These are phyloP conservation scores for Schizotus pectinicornis DNA, from an alignment of 2,888 invertebrate genomes.

Conservation along the genomic window DNA sequence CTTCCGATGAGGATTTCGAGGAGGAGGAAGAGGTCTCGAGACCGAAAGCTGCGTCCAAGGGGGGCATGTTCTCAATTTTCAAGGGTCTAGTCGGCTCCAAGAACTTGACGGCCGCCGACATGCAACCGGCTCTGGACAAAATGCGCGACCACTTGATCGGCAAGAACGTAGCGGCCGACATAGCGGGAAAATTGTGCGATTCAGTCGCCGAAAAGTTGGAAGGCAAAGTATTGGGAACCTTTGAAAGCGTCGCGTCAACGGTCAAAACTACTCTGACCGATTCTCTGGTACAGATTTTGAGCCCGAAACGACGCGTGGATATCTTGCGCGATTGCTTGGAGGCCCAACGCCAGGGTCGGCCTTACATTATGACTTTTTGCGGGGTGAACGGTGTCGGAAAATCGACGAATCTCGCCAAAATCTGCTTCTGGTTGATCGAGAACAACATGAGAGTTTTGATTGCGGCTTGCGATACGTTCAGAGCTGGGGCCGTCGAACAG, in stretches of 20 bases:
- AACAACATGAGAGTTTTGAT: constrained; percentile 95
- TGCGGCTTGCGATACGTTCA: constrained; percentile 98
- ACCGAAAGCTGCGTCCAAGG: constrained; percentile 45
- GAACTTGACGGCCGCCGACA: constrained; percentile 78
- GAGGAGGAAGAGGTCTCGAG: constrained; percentile 62
- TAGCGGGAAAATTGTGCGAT: constrained; percentile 91
- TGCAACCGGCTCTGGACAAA: constrained; percentile 89
- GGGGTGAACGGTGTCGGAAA: constrained; percentile 99
- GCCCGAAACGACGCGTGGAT: constrained; percentile 93
- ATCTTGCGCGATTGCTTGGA: constrained; percentile 95
- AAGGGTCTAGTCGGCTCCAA: constrained; percentile 87
- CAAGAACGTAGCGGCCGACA: constrained; percentile 98
- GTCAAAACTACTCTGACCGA: constrained; percentile 89
- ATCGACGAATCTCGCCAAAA: constrained; percentile 98
- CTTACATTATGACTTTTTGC: constrained; percentile 96
- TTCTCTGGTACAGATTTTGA: constrained; percentile 90
- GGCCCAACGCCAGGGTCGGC: constrained; percentile 77
- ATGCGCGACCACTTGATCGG: constrained; percentile 93
- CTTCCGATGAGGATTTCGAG: constrained; percentile 69
- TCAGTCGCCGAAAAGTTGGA: constrained; percentile 89
- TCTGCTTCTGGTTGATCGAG: constrained; percentile 99
- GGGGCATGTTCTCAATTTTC: constrained; percentile 85
- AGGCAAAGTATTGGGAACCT: constrained; percentile 93
- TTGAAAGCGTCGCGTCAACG: constrained; percentile 88
- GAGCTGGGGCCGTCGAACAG: constrained; percentile 99